Conservation (phyloP, 1,140 invertebrate genomes). For the Colletes latitarsis region DNA sequence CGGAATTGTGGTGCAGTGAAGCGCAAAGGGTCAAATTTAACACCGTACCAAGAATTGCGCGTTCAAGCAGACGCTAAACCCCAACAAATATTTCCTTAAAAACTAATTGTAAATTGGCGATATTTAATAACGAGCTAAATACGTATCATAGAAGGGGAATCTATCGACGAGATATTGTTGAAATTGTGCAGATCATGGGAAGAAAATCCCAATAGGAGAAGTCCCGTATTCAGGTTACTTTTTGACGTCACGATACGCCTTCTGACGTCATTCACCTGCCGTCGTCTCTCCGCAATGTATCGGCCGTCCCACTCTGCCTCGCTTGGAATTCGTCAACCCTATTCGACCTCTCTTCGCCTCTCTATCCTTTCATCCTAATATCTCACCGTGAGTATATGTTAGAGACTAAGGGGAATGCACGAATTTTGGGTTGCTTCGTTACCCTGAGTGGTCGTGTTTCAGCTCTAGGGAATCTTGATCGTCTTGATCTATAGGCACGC, state of each 20-base stretch:
- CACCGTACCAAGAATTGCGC: too few species aligned
- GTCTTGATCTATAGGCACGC: neutral
- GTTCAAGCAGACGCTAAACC: too few species aligned
- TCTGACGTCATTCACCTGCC: constrained; percentile 72
- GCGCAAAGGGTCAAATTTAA: too few species aligned
- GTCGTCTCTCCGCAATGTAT: constrained; percentile 48
- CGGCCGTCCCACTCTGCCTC: constrained; percentile 42
- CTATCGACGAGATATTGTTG: too few species aligned
- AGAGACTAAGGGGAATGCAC: neutral
- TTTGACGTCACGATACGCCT: constrained; percentile 69
- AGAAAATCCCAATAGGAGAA: constrained; percentile 2
- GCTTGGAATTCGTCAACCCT: constrained; percentile 39
- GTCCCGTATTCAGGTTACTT: constrained; percentile 53
- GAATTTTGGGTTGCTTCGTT: constrained; percentile 22
- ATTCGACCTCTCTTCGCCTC: neutral
- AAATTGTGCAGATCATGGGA: neutral
- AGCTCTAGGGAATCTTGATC: neutral
- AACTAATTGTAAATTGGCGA: too few species aligned
- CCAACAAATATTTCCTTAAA: too few species aligned
- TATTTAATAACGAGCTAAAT: too few species aligned
- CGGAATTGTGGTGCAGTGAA: too few species aligned
- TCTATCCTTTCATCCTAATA: neutral
- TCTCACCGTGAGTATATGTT: neutral
- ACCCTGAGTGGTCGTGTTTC: neutral
- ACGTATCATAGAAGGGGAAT: too few species aligned